These are phyloP conservation scores for Stomatorhinus ivindoensis DNA, from an alignment of 2,113 vertebrate genomes.

Conservation along the genomic window DNA sequence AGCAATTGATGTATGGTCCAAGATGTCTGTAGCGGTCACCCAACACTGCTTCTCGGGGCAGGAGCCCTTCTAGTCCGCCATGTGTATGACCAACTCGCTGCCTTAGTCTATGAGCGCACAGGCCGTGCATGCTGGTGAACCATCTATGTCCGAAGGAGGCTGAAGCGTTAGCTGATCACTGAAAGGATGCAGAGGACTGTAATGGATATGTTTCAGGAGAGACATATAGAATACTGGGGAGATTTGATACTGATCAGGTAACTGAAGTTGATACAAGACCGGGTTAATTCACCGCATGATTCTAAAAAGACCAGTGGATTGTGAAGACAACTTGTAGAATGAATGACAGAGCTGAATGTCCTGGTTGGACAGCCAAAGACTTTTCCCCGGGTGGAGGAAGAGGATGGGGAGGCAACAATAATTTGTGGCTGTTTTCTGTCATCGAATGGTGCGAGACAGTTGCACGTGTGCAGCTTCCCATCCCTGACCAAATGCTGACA, in stretches of 20 bases:
- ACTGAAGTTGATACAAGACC: not conserved
- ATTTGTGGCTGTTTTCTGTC: not conserved
- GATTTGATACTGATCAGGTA: not conserved
- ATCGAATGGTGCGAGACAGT: not conserved
- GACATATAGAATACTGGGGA: not conserved
- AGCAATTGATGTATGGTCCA: not conserved
- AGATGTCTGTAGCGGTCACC: not conserved
- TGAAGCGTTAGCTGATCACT: not conserved
- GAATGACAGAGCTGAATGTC: not conserved
- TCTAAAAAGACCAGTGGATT: not conserved
- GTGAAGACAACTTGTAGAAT: not conserved
- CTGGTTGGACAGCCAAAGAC: not conserved
- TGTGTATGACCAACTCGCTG: not conserved
- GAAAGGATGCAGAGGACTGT: not conserved
- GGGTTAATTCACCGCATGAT: not conserved
- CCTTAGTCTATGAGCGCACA: not conserved
- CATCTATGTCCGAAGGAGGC: not conserved
- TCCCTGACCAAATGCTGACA: not conserved
- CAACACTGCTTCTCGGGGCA: not conserved
- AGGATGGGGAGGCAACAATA: not conserved
- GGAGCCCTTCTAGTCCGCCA: not conserved
- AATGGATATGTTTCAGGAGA: not conserved
- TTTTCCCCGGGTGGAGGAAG: not conserved
- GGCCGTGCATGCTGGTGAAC: not conserved
- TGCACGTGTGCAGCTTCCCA: not conserved